Evolutionary conservation across 2,113 vertebrate genomes (phyloP).

Genomic region (Turnix velox): DNA sequence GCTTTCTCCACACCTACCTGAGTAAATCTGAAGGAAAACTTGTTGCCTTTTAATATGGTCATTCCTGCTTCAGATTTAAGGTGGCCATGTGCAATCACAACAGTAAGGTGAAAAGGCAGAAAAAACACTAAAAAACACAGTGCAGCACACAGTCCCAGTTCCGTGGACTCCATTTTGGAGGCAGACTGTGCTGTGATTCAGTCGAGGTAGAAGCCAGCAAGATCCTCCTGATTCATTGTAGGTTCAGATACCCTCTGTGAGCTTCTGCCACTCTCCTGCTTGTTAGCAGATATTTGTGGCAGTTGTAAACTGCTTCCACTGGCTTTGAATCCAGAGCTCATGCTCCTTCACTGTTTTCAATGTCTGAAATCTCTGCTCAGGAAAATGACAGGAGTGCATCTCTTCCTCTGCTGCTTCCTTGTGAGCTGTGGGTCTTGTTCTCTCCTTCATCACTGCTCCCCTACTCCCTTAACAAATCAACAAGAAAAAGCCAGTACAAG

Average conservation of each 20-base stretch:
- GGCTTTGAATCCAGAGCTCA: neutral
- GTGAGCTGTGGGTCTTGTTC: neutral
- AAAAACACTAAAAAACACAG: fast-evolving
- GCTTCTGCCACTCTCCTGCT: neutral
- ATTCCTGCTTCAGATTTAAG: neutral
- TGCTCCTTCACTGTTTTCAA: neutral
- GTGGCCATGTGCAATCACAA: neutral
- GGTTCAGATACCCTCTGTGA: neutral
- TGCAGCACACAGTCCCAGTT: neutral
- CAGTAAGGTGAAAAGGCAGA: neutral
- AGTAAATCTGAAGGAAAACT: neutral
- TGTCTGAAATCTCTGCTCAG: neutral
- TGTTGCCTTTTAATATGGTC: neutral
- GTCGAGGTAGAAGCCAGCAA: neutral
- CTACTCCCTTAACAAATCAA: neutral
- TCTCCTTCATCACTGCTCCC: neutral
- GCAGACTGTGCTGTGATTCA: neutral
- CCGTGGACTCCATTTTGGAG: neutral
- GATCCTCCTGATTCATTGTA: neutral
- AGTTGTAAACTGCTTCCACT: neutral
- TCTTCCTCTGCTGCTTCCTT: neutral
- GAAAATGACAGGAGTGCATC: neutral
- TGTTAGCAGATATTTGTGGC: neutral
- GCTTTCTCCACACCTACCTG: neutral
- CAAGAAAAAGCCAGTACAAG: neutral